phyloP scores from a whole-genome alignment of 2,888 invertebrate genomes.

The Latrodectus hesperus region DNA sequence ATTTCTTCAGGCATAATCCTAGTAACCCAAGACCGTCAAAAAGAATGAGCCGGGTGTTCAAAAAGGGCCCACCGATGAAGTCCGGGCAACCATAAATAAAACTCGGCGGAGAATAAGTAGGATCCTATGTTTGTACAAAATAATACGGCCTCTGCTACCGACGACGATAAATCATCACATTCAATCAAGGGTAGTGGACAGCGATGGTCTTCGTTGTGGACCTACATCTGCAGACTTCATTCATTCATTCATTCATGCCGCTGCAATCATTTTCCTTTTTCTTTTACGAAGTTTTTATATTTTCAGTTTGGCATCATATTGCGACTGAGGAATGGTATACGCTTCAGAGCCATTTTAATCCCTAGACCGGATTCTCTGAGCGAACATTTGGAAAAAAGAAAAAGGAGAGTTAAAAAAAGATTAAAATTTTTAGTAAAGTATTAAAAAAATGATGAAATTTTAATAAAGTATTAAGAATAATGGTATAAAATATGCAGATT shows the following conservation, averaged over 20 bases:
- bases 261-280: background rate
- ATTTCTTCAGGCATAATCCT: background rate
- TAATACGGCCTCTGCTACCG: conserved; percentile 53
- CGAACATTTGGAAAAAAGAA: too few relatives aligned
- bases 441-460: too few relatives aligned
- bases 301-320: conserved; percentile 3
- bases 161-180: conserved; percentile 49
- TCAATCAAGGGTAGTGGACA: conserved; percentile 55
- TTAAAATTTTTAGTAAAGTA: too few relatives aligned
- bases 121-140: conserved; percentile 59
- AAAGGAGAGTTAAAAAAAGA: too few relatives aligned
- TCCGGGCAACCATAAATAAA: conserved; percentile 51
- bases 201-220: background rate
- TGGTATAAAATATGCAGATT: too few relatives aligned
- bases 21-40: conserved; percentile 3
- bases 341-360: too few relatives aligned
- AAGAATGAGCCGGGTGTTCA: conserved; percentile 10
- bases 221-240: background rate
- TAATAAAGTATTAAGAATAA: too few relatives aligned
- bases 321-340: background rate
- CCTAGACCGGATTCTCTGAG: too few relatives aligned
- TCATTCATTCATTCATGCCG: conserved; percentile 9
- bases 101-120: conserved; percentile 50
- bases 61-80: conserved; percentile 22
- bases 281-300: background rate